Base-by-base conservation (phyloP, 2,113 vertebrate species). In the Chaetorhynchus papuensis region DNA sequence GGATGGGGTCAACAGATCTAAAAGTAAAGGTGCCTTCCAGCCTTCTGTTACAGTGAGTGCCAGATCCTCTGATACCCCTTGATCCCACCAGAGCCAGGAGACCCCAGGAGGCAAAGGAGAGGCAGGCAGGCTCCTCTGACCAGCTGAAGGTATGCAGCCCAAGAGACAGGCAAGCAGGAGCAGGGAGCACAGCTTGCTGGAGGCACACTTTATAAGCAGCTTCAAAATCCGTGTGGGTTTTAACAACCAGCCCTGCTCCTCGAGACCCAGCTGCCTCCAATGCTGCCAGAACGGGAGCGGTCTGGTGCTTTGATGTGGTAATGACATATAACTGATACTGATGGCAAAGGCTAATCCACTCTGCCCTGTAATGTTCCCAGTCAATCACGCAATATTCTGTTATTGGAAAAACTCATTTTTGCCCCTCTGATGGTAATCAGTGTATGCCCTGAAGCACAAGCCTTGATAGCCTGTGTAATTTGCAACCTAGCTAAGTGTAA, bases 361-460 rank as follows among this genome's bases (percentile, higher is more conserved):
- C 95, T 87, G 91, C 66, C 75, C 88, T 17, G 2, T 95, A 92
- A 94, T 96, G 93, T 88, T 84, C 68, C 82, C 94, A 91, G 93
- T 96, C 94, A 94, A 94, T 97, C 96, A 94, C 2, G 3, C 82
- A 83, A 83, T 88, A 91, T 90, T 93, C 93, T 81, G 88, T 83
- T 96, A 96, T 92, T 88, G 94, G 85, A 90, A 94, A 97, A 96
- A 90, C 94, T 95, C 44, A 94, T 97, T 96, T 96, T 96, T 96
- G 71, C 59, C 88, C 71, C 92, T 94, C 63, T 3, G 71, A 92
- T 88, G 79, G 76, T 77, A 92, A 96, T 96, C 94, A 92, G 60
- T 47, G 60, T 88, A 86, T 92, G 79, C 90, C 92, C 93, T 68
- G 88, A 94, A 87, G 93, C 93, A 90, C 44, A 9, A 90, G 61